Conservation (phyloP, 2,113 vertebrate species). For the Muntiacus muntjak region DNA sequence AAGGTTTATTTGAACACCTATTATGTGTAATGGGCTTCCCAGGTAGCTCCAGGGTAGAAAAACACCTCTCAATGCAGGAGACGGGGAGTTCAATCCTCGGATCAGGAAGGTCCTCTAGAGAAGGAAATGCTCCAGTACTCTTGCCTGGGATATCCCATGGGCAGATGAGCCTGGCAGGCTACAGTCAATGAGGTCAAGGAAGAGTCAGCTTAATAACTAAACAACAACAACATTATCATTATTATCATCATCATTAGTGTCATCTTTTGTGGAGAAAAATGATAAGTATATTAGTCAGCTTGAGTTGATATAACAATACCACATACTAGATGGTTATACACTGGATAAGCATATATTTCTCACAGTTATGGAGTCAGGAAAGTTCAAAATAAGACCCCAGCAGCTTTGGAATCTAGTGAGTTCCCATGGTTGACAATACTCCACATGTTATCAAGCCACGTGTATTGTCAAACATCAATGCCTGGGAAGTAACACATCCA, state of each 20-base stretch:
- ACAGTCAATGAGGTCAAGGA: neutral
- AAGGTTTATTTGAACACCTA: neutral
- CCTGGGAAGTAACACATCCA: neutral
- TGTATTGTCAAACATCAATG: neutral
- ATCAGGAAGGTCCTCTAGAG: neutral
- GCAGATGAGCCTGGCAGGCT: neutral
- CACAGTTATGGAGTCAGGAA: neutral
- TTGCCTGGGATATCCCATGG: neutral
- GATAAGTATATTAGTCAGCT: neutral
- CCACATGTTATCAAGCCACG: neutral
- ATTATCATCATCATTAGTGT: neutral
- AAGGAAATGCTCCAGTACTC: neutral
- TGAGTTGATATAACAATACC: neutral
- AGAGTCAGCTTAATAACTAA: neutral
- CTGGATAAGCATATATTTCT: neutral
- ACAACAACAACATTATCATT: neutral
- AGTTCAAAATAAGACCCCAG: neutral
- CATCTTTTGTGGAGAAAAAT: neutral
- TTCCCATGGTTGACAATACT: neutral
- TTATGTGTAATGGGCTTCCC: neutral
- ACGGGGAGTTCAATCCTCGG: rapidly evolving
- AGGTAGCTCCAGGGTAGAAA: neutral
- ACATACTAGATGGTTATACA: neutral
- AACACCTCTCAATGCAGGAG: neutral
- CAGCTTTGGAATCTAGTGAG: neutral